Base-by-base conservation (phyloP, 2,888 invertebrate species). In the Apodemia hepburni region DNA sequence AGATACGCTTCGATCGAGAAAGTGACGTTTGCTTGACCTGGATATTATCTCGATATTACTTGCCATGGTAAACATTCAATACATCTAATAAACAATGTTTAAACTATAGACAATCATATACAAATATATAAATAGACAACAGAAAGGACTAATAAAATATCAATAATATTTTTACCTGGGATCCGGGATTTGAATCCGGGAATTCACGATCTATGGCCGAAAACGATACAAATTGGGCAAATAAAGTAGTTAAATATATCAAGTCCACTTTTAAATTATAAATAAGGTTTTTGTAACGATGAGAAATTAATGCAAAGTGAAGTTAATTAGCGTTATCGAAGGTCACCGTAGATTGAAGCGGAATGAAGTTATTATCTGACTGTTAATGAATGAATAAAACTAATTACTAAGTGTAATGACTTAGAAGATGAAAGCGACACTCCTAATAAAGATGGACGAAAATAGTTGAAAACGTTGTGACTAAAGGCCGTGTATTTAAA, bases 321-420 rank as follows among this genome's bases (percentile, higher is more conserved):
- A 27, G 51, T 22, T 54, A 54, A 54, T 54, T 54, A 12, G 27
- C 9, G 18, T 27, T 22, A 54, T 54, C 51, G 42, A 54, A 22
- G 51, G 27, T 12, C 51, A 54, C 27, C 27, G 51, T 27, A 22
- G 18, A 54, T 54, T 54, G 51, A 54, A 54, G 22, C 51, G 12
- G 51, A 54, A 54, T 54, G 51, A 27, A 42, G 42, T 42, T 42
- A 45, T 27, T 54, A 27, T 54, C 22, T 54, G 15, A 54, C 22
- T 54, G 54, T 54, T 54, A 54, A 54, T 54, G 54, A 51, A 51
- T 12, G 51, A 54, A 54, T 54, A 29, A 29, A 29, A 54, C 54
- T 54, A 54, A 54, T 54, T 54, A 27, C n/a, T 54, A 54, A 54
- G 54, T 54, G 54, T 54, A 54, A 54, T 29, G 54, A 29, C 27